Evolutionary conservation across 2,888 invertebrate genomes (phyloP).

Genomic region (Ornithoptera priamus): DNA sequence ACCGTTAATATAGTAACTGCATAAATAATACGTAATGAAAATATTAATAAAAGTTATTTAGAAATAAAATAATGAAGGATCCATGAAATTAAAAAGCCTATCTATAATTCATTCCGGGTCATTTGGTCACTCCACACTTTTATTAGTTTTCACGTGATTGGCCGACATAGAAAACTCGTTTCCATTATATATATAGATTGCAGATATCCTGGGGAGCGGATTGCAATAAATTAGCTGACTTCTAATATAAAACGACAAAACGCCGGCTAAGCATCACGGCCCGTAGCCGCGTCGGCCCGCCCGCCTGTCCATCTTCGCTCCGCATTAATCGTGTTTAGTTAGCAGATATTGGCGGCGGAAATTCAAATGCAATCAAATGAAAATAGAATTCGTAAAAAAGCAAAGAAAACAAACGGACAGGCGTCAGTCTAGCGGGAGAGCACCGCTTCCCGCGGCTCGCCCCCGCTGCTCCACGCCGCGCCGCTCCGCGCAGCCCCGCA

Average conservation of each 20-base stretch:
- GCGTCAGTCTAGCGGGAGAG: slow-evolving; percentile 75
- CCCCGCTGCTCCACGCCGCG: slow-evolving; percentile 44
- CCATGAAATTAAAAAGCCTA: too few relatives aligned
- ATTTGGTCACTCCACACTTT: too few relatives aligned
- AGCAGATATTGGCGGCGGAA: slow-evolving; percentile 80
- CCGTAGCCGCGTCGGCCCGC: slow-evolving; percentile 49
- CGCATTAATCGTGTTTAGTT: slow-evolving; percentile 81
- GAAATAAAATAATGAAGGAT: too few relatives aligned
- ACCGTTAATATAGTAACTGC: too few relatives aligned
- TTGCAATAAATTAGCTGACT: slow-evolving; percentile 78
- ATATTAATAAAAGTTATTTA: too few relatives aligned
- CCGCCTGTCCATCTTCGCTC: slow-evolving; percentile 74
- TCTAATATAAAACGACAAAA: slow-evolving; percentile 80
- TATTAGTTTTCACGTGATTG: too few relatives aligned
- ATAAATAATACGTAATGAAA: too few relatives aligned
- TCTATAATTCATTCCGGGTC: too few relatives aligned
- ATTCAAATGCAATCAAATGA: slow-evolving; percentile 81
- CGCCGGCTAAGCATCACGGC: slow-evolving; percentile 62
- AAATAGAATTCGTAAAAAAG: slow-evolving; percentile 79
- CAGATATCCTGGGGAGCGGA: slow-evolving; percentile 68
- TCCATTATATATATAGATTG: slow-evolving; percentile 31
- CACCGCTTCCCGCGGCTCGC: slow-evolving; percentile 48
- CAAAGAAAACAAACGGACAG: slow-evolving; percentile 79
- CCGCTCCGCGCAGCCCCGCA: neutral
- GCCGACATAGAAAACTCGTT: too few relatives aligned